A percentile compares a stretch with the other conserved stretches of the same genome.
Evolutionary conservation across 2,113 vertebrate genomes (phyloP).

Genomic region (Megaptera novaeangliae): DNA sequence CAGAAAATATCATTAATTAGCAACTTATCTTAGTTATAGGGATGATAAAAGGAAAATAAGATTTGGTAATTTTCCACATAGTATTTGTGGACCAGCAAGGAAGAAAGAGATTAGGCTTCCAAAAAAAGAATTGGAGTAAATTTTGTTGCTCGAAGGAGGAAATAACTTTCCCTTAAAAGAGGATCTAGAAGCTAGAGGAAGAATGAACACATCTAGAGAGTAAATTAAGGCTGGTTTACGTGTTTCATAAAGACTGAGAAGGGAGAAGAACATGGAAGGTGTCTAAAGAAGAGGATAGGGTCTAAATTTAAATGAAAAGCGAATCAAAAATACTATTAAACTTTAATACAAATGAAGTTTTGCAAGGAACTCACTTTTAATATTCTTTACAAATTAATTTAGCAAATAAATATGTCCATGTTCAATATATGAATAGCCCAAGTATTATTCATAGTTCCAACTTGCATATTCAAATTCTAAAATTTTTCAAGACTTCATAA

Average conservation of each 20-base stretch:
- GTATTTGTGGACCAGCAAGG: not conserved
- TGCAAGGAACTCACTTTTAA: not conserved
- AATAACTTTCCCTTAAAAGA: not conserved
- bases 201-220: not conserved
- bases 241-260: not conserved
- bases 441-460: not conserved
- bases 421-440: not conserved
- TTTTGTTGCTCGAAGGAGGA: not conserved
- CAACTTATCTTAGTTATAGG: not conserved
- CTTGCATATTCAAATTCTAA: not conserved
- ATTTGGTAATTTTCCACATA: not conserved
- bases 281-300: not conserved
- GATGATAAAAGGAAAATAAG: not conserved
- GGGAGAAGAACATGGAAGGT: accelerated
- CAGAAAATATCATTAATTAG: not conserved
- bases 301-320: not conserved
- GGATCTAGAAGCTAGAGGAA: not conserved
- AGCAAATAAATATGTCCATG: not conserved
- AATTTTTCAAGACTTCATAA: not conserved
- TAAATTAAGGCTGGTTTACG: not conserved
- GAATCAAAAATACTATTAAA: not conserved
- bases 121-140: not conserved
- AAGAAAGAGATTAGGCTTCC: not conserved
- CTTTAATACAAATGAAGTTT: not conserved
- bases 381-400: not conserved